A percentile compares a stretch with the other conserved stretches of the same genome.
Evolutionary conservation across 2,113 vertebrate species (phyloP).

Genomic region (Terrapene triunguis): DNA sequence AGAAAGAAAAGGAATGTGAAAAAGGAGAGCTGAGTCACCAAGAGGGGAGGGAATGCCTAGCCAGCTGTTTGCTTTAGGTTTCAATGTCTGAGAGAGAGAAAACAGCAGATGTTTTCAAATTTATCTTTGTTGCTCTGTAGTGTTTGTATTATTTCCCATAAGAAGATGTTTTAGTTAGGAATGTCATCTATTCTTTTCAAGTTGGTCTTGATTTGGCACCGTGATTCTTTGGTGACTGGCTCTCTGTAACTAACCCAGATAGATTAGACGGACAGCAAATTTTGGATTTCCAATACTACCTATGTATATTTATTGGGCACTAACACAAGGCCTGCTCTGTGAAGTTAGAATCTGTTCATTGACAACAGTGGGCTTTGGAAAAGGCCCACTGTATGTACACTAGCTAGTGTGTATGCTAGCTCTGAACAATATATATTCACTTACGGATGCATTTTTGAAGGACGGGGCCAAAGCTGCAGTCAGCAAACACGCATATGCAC

Average conservation of each 20-base stretch:
- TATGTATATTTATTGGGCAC: neutral
- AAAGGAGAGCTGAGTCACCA: neutral
- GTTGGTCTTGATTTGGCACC: neutral
- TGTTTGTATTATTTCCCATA: neutral
- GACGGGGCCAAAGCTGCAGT: neutral
- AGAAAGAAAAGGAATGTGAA: neutral
- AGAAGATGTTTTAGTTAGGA: neutral
- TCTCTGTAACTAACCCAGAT: neutral
- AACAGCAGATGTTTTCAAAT: neutral
- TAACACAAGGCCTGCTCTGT: neutral
- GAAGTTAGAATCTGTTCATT: neutral
- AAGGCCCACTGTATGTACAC: no score
- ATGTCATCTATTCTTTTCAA: neutral
- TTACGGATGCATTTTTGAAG: neutral
- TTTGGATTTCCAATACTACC: neutral
- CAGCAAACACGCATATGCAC: neutral
- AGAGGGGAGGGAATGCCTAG: neutral
- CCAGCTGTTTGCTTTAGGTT: neutral
- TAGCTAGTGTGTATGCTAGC: neutral
- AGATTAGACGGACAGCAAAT: neutral
- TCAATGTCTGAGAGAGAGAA: neutral
- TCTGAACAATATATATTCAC: neutral
- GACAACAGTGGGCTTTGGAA: neutral
- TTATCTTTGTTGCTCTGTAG: neutral
- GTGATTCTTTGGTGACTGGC: neutral